phyloP scores from a whole-genome alignment of 2,113 vertebrate genomes.

The Vicugna pacos region DNA sequence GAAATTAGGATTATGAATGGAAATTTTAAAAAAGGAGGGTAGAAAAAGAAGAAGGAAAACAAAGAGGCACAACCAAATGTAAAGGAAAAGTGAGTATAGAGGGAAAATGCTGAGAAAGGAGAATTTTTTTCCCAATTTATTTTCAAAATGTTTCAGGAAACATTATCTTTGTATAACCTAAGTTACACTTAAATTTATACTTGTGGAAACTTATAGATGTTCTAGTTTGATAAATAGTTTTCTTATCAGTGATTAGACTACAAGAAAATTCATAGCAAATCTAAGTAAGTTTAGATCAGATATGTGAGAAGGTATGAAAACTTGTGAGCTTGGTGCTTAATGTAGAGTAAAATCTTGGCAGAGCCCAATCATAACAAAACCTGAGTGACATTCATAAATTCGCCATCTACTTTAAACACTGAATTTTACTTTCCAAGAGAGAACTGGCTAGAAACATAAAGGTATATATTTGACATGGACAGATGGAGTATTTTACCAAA shows the following conservation, averaged over 20 bases:
- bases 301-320: neutral
- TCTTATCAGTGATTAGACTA: conserved; percentile 26
- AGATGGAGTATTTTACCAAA: neutral
- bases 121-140: neutral
- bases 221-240: neutral
- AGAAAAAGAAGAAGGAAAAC: neutral
- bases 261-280: conserved; percentile 59
- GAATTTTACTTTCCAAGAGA: neutral
- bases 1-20: neutral
- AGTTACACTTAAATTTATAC: neutral
- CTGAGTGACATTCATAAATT: neutral
- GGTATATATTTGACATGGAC: neutral
- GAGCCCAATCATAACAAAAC: neutral
- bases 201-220: conserved; percentile 24
- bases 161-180: neutral
- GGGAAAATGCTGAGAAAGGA: neutral
- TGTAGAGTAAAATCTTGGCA: conserved; percentile 2
- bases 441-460: neutral
- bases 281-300: conserved; percentile 36
- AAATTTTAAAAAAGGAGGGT: neutral
- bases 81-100: neutral
- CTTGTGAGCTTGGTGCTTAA: neutral
- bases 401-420: neutral
- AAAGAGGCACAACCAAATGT: neutral
- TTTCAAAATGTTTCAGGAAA: neutral